Percentiles rank a stretch among this genome's conserved stretches.
Conservation (phyloP, 2,113 vertebrate species). For the Rhinopithecus roxellana region DNA sequence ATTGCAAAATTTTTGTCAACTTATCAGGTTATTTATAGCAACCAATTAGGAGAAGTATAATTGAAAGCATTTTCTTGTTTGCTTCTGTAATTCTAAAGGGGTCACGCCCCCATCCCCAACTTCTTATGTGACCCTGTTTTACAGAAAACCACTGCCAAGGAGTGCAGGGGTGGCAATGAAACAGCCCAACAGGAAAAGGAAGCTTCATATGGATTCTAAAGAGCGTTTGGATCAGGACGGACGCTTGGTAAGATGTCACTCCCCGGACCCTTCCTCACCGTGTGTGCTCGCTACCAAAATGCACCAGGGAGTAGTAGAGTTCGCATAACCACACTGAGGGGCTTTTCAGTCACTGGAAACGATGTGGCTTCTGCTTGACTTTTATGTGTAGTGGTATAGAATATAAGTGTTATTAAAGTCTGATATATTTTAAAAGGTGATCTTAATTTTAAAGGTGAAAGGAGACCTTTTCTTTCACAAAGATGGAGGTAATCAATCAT, state of each 20-base stretch:
- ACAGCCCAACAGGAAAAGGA: slow-evolving; percentile 41
- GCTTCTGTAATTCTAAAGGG: background rate
- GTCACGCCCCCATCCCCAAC: background rate
- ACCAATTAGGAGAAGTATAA: background rate
- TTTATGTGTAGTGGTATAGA: background rate
- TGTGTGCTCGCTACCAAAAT: background rate
- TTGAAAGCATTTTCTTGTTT: background rate
- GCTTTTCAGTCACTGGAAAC: background rate
- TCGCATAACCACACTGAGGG: rapidly evolving
- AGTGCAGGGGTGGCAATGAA: background rate
- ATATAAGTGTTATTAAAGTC: background rate
- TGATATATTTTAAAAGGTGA: background rate
- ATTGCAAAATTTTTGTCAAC: background rate
- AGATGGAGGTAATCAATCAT: background rate
- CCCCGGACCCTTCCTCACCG: background rate
- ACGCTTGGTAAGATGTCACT: slow-evolving; percentile 10
- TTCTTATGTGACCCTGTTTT: slow-evolving; percentile 19
- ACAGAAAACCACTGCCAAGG: background rate
- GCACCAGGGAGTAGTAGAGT: background rate
- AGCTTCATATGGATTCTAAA: slow-evolving; percentile 32
- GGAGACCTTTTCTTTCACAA: background rate
- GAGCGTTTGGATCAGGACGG: background rate
- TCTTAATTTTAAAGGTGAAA: background rate
- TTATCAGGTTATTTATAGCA: background rate
- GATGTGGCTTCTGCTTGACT: background rate